These are phyloP conservation scores for Artibeus lituratus DNA, from an alignment of 2,797 vertebrate species.

Conservation along the genomic window DNA sequence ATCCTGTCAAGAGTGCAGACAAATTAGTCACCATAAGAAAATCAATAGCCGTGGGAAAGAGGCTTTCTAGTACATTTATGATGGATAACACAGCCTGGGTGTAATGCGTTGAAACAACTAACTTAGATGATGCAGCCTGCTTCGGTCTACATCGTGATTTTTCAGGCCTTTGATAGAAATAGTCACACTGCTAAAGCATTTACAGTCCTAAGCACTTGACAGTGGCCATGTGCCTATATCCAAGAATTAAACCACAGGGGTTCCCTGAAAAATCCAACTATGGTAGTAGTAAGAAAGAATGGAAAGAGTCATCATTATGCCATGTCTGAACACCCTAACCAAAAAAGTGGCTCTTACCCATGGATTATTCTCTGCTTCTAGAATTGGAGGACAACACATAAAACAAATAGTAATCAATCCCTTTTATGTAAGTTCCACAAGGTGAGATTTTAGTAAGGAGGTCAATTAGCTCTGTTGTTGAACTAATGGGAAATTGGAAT, in stretches of 20 bases:
- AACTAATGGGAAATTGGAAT: not conserved
- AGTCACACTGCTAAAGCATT: not conserved
- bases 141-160: conserved; percentile 2
- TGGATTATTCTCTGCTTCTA: not conserved
- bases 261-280: not conserved
- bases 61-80: conserved; percentile 58
- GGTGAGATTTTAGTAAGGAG: not conserved
- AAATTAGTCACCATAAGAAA: conserved; percentile 60
- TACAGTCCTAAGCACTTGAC: not conserved
- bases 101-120: not conserved
- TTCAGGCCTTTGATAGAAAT: not conserved
- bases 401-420: not conserved
- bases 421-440: not conserved
- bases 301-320: not conserved
- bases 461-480: not conserved
- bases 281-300: not conserved
- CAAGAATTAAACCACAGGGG: not conserved
- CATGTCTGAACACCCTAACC: not conserved
- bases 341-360: not conserved
- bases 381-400: not conserved
- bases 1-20: conserved; percentile 46
- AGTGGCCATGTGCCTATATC: not conserved
- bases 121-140: not conserved
- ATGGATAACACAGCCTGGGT: conserved; percentile 36
- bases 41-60: conserved; percentile 63